Percentiles rank a stretch among this genome's conserved stretches.
phyloP scores from a whole-genome alignment of 2,113 vertebrate genomes.

The Furnarius figulus region DNA sequence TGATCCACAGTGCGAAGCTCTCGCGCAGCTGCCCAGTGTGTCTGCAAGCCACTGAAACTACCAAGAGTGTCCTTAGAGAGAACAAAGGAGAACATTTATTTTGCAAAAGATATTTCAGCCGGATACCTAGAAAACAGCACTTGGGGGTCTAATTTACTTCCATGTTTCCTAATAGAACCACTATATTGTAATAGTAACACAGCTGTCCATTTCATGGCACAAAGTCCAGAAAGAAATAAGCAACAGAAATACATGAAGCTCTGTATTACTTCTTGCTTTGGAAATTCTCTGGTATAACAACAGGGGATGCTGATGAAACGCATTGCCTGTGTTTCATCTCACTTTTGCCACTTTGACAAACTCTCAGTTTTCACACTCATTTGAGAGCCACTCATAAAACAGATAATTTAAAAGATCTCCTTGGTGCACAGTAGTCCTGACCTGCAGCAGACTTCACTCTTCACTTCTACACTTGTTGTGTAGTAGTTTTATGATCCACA shows the following conservation, averaged over 20 bases:
- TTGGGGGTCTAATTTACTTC: not conserved
- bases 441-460: not conserved
- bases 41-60: not conserved
- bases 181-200: not conserved
- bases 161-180: not conserved
- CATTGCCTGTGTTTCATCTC: not conserved
- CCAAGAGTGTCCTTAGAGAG: not conserved
- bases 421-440: not conserved
- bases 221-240: not conserved
- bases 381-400: not conserved
- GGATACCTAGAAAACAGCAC: not conserved
- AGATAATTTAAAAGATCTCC: not conserved
- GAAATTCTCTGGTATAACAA: not conserved
- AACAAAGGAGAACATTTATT: not conserved
- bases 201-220: not conserved
- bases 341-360: not conserved
- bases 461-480: not conserved
- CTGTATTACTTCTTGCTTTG: not conserved
- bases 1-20: not conserved
- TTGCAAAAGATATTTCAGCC: not conserved
- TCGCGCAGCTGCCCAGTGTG: not conserved
- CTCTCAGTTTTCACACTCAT: not conserved
- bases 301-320: not conserved
- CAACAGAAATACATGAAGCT: not conserved
- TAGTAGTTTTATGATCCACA: not conserved